Base-by-base conservation (phyloP, 64 coral and sea anemone genomes). In the Montipora foliosa region DNA sequence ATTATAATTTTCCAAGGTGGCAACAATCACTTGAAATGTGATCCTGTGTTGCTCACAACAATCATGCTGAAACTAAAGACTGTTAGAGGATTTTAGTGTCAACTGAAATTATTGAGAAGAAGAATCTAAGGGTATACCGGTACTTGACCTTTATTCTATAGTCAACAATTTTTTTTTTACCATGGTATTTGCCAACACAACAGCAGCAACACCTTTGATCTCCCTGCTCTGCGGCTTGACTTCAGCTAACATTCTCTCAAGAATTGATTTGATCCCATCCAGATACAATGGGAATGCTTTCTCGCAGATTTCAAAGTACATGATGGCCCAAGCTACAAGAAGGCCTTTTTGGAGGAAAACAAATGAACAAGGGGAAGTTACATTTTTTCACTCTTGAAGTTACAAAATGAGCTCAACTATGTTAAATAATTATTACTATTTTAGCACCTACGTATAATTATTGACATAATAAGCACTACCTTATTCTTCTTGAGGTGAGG, bases 111-210 rank as follows among this genome's bases (percentile, higher is more conserved):
- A 25, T 25, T 25, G 0, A 55, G 0, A 1, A 0, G 1, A 55
- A 7, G 1, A 55, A 55, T 55, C 25, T 25, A 25, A 25, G 25
- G 1, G 5, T 55, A 55, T 22, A 22, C 22, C 22, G 22, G 22
- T 55, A 0, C 10, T 10, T 55, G 52, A 7, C 52, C 10, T 7
- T 55, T 7, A 55, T 7, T 1, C 5, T 55, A 55, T 2, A 11
- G 55, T 15, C 0, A 59, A 10, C 19, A 12, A 46, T 25, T 25
- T 25, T 25, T 0, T 25, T 25, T 25, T 16, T 67, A 67, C 81
- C 81, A 84, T 24, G 4, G 55, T 84, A 14, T 84, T 53, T 25
- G 55, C 55, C 12, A 84, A 60, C 15, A 84, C 64, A 58, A 84
- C 64, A 12, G 55, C 14, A 44, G 81, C 17, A 62, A 84, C 81